Evolutionary conservation across 2,797 vertebrate genomes (phyloP).

Genomic region (Channa striata): DNA sequence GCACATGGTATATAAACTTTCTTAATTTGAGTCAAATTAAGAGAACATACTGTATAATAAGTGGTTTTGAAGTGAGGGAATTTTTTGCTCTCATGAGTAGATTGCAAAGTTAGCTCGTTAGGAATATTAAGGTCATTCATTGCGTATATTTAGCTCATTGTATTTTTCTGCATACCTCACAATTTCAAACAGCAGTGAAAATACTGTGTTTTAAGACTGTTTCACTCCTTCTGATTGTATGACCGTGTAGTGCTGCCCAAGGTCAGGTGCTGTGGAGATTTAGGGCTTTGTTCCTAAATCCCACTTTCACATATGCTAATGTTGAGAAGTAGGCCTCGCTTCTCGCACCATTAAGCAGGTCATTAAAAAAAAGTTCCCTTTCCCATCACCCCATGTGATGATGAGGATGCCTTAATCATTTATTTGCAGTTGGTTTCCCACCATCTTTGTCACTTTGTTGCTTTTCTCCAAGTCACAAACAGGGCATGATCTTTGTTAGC

Average conservation of each 20-base stretch:
- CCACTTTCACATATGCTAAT: slow-evolving; percentile 52
- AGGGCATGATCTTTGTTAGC: slow-evolving; percentile 38
- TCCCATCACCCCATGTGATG: not conserved
- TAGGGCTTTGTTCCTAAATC: slow-evolving; percentile 20
- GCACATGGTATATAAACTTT: slow-evolving; percentile 21
- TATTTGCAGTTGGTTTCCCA: slow-evolving; percentile 71
- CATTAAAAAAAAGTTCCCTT: slow-evolving; percentile 33
- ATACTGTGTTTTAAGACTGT: slow-evolving; percentile 53
- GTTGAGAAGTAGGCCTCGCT: slow-evolving; percentile 45
- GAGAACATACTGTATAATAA: slow-evolving; percentile 27
- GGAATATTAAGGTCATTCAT: slow-evolving; percentile 66
- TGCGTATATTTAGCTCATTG: slow-evolving; percentile 72
- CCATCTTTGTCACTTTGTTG: not conserved
- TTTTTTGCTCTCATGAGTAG: slow-evolving; percentile 26
- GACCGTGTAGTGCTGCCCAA: slow-evolving; percentile 50
- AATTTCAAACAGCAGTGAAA: slow-evolving; percentile 49
- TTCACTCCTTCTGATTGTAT: slow-evolving; percentile 65
- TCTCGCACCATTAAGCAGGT: slow-evolving; percentile 21
- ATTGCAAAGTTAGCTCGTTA: slow-evolving; percentile 54
- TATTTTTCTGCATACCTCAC: slow-evolving; percentile 54
- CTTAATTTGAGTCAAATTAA: slow-evolving; percentile 49
- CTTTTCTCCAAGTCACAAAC: slow-evolving; percentile 26
- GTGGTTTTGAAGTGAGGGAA: slow-evolving; percentile 19
- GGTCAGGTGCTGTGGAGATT: slow-evolving; percentile 45
- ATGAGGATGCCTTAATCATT: slow-evolving; percentile 26